Evolutionary conservation across 2,888 invertebrate genomes (phyloP).

Genomic region (Xiphydria camelus): DNA sequence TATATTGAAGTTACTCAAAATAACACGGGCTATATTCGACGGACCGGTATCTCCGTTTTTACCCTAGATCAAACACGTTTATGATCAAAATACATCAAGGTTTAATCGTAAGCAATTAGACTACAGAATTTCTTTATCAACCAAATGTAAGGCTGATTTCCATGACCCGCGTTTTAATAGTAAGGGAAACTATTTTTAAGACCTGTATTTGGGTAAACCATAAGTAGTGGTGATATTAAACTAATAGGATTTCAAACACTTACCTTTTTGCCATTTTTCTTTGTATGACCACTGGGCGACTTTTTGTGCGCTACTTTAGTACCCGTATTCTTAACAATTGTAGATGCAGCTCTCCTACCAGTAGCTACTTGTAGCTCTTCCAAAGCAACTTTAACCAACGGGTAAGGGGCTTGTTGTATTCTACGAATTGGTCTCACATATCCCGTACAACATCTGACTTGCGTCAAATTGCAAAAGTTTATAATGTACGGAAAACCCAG

Average conservation of each 20-base stretch:
- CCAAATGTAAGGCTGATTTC: too few species aligned
- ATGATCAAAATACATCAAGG: too few species aligned
- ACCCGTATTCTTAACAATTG: slow-evolving; percentile 36
- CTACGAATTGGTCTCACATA: slow-evolving; percentile 73
- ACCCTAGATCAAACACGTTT: too few species aligned
- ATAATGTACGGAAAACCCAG: slow-evolving; percentile 75
- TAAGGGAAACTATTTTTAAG: too few species aligned
- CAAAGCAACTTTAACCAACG: slow-evolving; percentile 70
- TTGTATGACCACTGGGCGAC: slow-evolving; percentile 38
- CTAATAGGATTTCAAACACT: slow-evolving; percentile 25
- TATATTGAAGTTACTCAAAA: slow-evolving; percentile 80
- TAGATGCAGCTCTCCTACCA: slow-evolving; percentile 27
- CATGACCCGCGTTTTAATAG: too few species aligned
- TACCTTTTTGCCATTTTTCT: slow-evolving; percentile 58
- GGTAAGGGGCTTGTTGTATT: slow-evolving; percentile 81
- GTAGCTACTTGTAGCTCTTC: slow-evolving; percentile 54
- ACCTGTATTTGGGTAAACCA: too few species aligned
- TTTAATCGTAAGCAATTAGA: too few species aligned
- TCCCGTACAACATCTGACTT: slow-evolving; percentile 73
- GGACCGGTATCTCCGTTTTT: slow-evolving; percentile 60
- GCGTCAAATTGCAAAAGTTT: slow-evolving; percentile 75
- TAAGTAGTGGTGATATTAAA: too few species aligned
- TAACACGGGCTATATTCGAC: slow-evolving; percentile 74
- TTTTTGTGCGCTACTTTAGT: slow-evolving; percentile 49
- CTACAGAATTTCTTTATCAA: too few species aligned